These are phyloP conservation scores for Coreoperca whiteheadi DNA, from an alignment of 2,113 vertebrate genomes.

Conservation along the genomic window DNA sequence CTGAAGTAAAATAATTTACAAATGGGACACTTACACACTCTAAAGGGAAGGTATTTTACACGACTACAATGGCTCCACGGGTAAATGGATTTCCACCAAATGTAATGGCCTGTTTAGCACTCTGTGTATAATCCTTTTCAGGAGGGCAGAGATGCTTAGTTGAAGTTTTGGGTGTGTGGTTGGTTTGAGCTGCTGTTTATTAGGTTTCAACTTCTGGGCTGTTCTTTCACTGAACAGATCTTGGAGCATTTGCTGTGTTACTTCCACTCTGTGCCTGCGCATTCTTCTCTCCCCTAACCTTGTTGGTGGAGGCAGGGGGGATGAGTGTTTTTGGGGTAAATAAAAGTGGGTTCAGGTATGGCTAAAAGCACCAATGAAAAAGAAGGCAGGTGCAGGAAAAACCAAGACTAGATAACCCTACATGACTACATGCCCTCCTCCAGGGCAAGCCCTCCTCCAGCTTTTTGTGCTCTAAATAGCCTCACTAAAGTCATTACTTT, in stretches of 20 bases:
- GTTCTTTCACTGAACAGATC: conserved; percentile 22
- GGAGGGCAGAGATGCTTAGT: conserved; percentile 62
- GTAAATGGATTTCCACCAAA: conserved; percentile 54
- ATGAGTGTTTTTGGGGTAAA: conserved; percentile 56
- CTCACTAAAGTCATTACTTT: conserved; percentile 77
- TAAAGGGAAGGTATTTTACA: conserved; percentile 24
- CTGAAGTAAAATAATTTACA: conserved; percentile 45
- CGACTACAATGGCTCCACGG: conserved; percentile 33
- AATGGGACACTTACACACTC: conserved; percentile 48
- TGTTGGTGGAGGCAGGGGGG: conserved; percentile 26
- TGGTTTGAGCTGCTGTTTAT: conserved; percentile 48
- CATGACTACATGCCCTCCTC: too few species aligned
- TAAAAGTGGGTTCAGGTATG: conserved; percentile 53
- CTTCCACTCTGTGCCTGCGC: conserved; percentile 33
- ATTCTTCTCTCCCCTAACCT: conserved; percentile 55
- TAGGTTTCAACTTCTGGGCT: conserved; percentile 28
- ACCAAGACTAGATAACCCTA: conserved; percentile 29
- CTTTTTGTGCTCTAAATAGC: conserved; percentile 66
- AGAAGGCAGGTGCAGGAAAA: background rate
- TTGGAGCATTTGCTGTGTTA: conserved; percentile 22
- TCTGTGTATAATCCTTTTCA: conserved; percentile 63
- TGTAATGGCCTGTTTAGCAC: conserved; percentile 50
- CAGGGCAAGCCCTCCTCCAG: conserved; percentile 63
- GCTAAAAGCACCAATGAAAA: conserved; percentile 54
- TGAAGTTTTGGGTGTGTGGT: conserved; percentile 60